A percentile compares a stretch with the other conserved stretches of the same genome.
Evolutionary conservation across 1,140 invertebrate species (phyloP).

Genomic region (Atta texana): DNA sequence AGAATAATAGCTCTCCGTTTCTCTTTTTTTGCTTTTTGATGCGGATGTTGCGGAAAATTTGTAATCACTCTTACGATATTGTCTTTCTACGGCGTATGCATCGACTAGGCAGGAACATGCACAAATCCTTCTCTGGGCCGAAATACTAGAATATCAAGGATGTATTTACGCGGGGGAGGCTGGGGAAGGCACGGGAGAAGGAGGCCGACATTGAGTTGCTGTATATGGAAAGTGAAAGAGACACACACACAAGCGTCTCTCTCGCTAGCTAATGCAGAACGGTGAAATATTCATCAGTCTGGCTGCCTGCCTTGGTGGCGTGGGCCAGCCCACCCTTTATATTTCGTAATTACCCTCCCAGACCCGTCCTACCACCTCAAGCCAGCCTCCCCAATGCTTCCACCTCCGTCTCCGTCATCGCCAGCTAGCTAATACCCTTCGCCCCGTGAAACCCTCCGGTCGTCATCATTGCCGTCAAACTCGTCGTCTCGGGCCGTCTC

Average conservation of each 20-base stretch:
- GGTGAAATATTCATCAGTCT: conserved; percentile 86
- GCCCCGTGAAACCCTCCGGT: conserved; percentile 25
- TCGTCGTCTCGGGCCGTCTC: conserved; percentile 58
- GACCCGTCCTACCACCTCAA: conserved; percentile 77
- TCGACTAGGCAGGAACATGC: conserved; percentile 22
- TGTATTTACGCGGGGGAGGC: conserved; percentile 25
- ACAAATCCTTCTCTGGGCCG: conserved; percentile 63
- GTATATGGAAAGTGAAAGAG: conserved; percentile 82
- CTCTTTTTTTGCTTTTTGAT: conserved; percentile 44
- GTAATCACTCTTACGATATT: background rate
- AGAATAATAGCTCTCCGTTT: conserved; percentile 20
- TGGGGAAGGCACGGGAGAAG: background rate
- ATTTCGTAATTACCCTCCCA: conserved; percentile 85
- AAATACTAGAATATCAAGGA: conserved; percentile 49
- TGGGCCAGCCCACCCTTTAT: conserved; percentile 84
- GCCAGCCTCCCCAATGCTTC: conserved; percentile 72
- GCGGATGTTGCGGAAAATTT: conserved; percentile 12
- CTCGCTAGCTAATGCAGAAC: conserved; percentile 84
- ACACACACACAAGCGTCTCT: conserved; percentile 81
- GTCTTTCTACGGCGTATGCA: background rate
- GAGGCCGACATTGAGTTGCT: conserved; percentile 34
- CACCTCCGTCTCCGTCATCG: conserved; percentile 62
- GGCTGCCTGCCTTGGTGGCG: conserved; percentile 81
- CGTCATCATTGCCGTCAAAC: conserved; percentile 70
- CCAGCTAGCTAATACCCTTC: conserved; percentile 55